Evolutionary conservation across 2,113 vertebrate genomes (phyloP).

Genomic region (Brachypteracias leptosomus): DNA sequence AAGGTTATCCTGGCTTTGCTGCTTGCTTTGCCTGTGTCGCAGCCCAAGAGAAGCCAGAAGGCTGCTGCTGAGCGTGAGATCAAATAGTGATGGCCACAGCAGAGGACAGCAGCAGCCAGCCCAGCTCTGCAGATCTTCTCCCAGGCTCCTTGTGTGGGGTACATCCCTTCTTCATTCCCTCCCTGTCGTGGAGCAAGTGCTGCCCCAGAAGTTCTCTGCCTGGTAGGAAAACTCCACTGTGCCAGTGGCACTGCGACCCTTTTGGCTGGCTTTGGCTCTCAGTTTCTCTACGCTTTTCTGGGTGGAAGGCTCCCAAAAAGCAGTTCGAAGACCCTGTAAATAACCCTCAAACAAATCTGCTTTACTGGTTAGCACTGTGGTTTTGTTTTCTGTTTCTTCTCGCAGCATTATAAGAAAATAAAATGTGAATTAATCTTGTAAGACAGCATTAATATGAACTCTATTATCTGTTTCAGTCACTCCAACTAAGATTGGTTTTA

Average conservation of each 20-base stretch:
- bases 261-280: neutral
- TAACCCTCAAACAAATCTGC: neutral
- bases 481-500: neutral
- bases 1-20: slow-evolving; percentile 19
- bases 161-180: neutral
- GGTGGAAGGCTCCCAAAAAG: neutral
- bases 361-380: neutral
- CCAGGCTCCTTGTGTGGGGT: neutral
- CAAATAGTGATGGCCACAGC: neutral
- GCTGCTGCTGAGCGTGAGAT: neutral
- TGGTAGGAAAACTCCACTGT: neutral
- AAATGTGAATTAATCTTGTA: neutral
- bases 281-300: neutral
- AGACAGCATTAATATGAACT: neutral
- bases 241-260: rapidly evolving
- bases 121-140: neutral
- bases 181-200: neutral
- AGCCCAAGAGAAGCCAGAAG: neutral
- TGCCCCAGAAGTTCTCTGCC: neutral
- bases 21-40: neutral
- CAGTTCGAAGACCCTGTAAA: neutral
- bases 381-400: neutral
- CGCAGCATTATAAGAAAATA: neutral
- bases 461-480: neutral
- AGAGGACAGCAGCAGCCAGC: neutral